Percentiles rank a stretch among this genome's conserved stretches.
Conservation (phyloP, 2,797 vertebrate species). For the Basileuterus tristriatus region DNA sequence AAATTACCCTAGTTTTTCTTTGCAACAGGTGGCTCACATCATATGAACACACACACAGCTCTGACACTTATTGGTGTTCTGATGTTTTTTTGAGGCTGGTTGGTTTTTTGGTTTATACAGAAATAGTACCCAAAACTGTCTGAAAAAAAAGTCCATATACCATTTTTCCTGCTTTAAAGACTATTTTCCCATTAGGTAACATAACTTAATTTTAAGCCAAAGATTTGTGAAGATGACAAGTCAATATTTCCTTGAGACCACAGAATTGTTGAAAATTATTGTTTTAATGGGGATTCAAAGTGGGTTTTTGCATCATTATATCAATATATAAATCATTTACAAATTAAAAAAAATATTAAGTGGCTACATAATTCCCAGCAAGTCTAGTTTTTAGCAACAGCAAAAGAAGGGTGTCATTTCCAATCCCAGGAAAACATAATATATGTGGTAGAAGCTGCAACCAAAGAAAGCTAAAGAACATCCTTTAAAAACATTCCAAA, state of each 20-base stretch:
- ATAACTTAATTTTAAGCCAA: constrained; percentile 17
- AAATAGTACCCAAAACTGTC: neutral
- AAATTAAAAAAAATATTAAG: neutral
- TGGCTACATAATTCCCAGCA: neutral
- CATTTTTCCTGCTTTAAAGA: neutral
- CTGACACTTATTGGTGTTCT: neutral
- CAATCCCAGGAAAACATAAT: constrained; percentile 18
- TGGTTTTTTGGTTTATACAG: neutral
- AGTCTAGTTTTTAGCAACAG: neutral
- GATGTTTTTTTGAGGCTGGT: neutral
- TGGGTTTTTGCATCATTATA: neutral
- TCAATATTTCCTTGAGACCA: neutral
- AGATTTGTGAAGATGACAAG: constrained; percentile 5
- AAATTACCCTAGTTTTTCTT: neutral
- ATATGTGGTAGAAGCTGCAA: constrained; percentile 38
- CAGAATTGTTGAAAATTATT: constrained; percentile 42
- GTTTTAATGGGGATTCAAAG: constrained; percentile 27
- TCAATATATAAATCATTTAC: constrained; percentile 48
- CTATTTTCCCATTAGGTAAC: constrained; percentile 33
- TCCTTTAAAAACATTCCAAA: constrained; percentile 68
- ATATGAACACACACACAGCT: neutral
- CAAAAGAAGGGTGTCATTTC: neutral
- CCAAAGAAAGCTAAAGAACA: constrained; percentile 61
- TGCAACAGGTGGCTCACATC: neutral
- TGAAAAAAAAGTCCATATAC: neutral